phyloP scores from a whole-genome alignment of 1,140 invertebrate species.

The Drosophila orosa region DNA sequence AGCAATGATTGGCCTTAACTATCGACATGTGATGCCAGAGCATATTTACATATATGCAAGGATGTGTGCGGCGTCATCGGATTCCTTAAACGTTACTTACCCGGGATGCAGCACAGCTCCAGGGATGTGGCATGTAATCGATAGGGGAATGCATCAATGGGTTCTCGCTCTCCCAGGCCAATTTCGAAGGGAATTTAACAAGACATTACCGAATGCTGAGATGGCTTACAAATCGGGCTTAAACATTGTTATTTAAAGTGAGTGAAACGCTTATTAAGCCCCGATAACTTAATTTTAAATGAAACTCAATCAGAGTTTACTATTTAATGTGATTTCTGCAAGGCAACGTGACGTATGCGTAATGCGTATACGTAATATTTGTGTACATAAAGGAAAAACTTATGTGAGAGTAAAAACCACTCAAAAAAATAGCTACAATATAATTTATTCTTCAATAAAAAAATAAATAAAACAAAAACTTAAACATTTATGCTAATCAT shows the following conservation, averaged over 20 bases:
- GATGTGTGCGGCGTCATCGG: constrained; percentile 36
- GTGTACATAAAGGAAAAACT: neutral
- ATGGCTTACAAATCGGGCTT: neutral
- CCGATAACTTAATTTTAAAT: neutral
- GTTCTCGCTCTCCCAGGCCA: constrained; percentile 6
- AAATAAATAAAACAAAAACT: too few relatives aligned
- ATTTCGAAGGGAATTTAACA: constrained; percentile 12
- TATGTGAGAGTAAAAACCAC: neutral
- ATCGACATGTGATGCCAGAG: constrained; percentile 54
- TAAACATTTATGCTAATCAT: constrained; percentile 16
- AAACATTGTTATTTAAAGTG: neutral
- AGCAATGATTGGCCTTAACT: constrained; percentile 64
- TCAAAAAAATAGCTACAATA: too few relatives aligned
- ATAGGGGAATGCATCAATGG: constrained; percentile 24
- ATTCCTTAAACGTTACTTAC: constrained; percentile 50
- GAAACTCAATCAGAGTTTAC: neutral
- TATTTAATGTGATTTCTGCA: neutral
- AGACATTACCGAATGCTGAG: constrained; percentile 13
- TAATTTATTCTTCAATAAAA: neutral
- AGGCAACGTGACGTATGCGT: neutral
- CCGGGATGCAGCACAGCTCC: constrained; percentile 29
- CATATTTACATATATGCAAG: constrained; percentile 41
- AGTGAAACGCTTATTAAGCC: neutral
- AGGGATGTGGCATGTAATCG: constrained; percentile 41
- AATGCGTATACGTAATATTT: constrained; percentile 5